These are phyloP conservation scores for Chrysemys picta DNA, from an alignment of 2,113 vertebrate genomes.

Conservation along the genomic window DNA sequence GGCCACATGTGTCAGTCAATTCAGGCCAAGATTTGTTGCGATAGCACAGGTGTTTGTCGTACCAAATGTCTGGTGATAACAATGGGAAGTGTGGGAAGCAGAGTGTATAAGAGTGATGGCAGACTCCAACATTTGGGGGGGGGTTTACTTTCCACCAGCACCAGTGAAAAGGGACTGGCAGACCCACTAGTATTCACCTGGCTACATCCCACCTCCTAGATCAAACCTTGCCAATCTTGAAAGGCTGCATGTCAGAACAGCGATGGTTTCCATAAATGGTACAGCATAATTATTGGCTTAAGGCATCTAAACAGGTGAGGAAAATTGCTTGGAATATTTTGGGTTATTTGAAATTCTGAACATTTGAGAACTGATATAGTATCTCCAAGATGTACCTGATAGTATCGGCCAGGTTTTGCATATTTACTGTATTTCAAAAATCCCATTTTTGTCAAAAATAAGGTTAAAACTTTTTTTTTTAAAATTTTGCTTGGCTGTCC, in stretches of 20 bases:
- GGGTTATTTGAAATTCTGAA: background rate
- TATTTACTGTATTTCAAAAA: background rate
- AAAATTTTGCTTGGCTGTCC: background rate
- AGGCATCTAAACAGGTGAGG: rapidly evolving
- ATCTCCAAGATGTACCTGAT: background rate
- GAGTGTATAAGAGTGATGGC: background rate
- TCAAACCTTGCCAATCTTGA: background rate
- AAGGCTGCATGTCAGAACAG: background rate
- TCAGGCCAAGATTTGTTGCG: background rate
- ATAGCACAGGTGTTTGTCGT: background rate
- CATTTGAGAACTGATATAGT: background rate
- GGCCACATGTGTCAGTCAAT: background rate
- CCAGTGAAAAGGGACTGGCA: background rate
- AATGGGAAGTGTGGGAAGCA: background rate
- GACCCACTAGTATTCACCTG: background rate
- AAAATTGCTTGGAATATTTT: background rate
- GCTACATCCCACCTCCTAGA: background rate
- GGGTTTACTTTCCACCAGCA: background rate
- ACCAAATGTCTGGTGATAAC: background rate
- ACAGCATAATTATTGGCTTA: background rate
- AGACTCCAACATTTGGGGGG: background rate
- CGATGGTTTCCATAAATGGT: background rate
- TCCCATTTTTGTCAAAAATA: background rate
- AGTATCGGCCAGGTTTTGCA: background rate
- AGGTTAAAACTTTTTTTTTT: background rate